phyloP scores from a whole-genome alignment of 2,888 invertebrate genomes.

The Morpho achilles region DNA sequence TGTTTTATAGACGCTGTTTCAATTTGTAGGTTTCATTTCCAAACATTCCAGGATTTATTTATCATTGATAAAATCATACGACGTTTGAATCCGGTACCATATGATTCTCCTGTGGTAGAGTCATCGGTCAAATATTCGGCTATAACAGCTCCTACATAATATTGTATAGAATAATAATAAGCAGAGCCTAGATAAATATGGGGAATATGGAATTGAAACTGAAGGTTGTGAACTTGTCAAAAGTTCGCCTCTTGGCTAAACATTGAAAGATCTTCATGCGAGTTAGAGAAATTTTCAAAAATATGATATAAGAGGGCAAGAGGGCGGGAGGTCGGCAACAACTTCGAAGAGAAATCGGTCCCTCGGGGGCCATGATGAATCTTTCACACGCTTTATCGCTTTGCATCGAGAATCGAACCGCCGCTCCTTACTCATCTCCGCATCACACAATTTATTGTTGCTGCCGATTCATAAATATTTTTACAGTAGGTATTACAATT shows the following conservation, averaged over 20 bases:
- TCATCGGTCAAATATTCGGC: too few relatives aligned
- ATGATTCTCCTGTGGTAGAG: too few relatives aligned
- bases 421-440: slow-evolving; percentile 40
- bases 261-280: slow-evolving; percentile 46
- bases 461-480: slow-evolving; percentile 5
- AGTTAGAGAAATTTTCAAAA: slow-evolving; percentile 66
- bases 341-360: slow-evolving; percentile 70
- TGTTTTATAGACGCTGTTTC: too few relatives aligned
- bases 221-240: slow-evolving; percentile 25
- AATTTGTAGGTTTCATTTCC: too few relatives aligned
- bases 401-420: slow-evolving; percentile 66
- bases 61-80: too few relatives aligned
- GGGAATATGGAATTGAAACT: too few relatives aligned
- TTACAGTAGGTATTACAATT: not conserved
- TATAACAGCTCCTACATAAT: too few relatives aligned
- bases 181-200: too few relatives aligned
- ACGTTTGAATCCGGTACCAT: too few relatives aligned
- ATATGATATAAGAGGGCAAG: slow-evolving; percentile 66
- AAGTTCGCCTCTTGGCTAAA: slow-evolving; percentile 41
- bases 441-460: slow-evolving; percentile 24
- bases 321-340: slow-evolving; percentile 57
- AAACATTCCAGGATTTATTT: too few relatives aligned
- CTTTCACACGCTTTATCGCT: slow-evolving; percentile 73
- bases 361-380: slow-evolving; percentile 70
- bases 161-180: too few relatives aligned